These are phyloP conservation scores for Phyto melanocephala DNA, from an alignment of 2,888 invertebrate genomes.

Conservation along the genomic window DNA sequence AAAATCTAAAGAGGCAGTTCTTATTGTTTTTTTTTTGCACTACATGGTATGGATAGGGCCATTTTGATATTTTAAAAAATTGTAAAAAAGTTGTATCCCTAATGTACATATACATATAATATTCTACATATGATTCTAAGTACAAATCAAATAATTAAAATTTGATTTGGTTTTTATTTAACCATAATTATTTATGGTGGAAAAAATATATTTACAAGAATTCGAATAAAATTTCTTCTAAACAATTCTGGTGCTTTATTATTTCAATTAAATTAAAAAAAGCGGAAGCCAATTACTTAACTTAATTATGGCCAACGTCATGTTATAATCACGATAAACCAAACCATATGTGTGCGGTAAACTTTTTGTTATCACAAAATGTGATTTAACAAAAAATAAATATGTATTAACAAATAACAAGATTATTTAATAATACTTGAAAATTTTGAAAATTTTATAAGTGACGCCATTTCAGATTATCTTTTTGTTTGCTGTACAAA, in stretches of 20 bases:
- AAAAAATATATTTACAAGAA: not conserved
- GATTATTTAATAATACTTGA: constrained; percentile 40
- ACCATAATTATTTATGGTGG: too few species aligned
- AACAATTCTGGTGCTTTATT: not conserved
- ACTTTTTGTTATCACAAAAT: not conserved
- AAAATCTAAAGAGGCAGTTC: too few species aligned
- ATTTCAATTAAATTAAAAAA: not conserved
- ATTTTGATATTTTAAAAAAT: too few species aligned
- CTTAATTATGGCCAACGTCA: constrained; percentile 25
- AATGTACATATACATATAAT: too few species aligned
- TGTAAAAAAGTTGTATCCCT: too few species aligned
- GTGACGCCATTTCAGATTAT: constrained; percentile 35
- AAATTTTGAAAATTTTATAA: not conserved
- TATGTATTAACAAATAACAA: constrained; percentile 4
- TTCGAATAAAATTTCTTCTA: not conserved
- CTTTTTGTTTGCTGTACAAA: not conserved
- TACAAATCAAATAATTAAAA: too few species aligned
- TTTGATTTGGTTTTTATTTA: too few species aligned
- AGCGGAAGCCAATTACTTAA: constrained; percentile 39
- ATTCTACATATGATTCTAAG: too few species aligned
- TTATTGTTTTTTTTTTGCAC: too few species aligned
- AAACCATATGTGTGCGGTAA: not conserved
- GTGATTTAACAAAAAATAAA: not conserved
- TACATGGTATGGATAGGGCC: too few species aligned
- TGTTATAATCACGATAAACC: not conserved